A percentile compares a stretch with the other conserved stretches of the same genome.
phyloP scores from a whole-genome alignment of 2,797 vertebrate species.

The Heterohyrax brucei region DNA sequence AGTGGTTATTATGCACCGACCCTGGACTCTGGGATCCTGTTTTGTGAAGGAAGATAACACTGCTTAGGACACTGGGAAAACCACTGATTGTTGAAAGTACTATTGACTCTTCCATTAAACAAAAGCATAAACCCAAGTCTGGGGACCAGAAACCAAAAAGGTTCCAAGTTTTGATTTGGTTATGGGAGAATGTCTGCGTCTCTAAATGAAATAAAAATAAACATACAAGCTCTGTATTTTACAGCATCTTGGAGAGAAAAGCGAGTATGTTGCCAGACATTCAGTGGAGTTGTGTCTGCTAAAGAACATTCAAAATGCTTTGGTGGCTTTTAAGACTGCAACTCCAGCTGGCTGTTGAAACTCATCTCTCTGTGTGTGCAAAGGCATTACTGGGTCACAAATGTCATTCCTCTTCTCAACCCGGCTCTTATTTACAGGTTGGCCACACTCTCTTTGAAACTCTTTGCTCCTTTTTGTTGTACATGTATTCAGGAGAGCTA shows the following conservation, averaged over 20 bases:
- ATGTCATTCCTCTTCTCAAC: background rate
- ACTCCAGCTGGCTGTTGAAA: background rate
- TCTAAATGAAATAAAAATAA: slow-evolving; percentile 67
- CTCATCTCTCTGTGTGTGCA: background rate
- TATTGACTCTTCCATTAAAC: slow-evolving; percentile 40
- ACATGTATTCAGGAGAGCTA: background rate
- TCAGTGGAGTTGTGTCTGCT: background rate
- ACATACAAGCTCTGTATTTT: slow-evolving; percentile 39
- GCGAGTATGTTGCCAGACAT: background rate
- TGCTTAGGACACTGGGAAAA: slow-evolving; percentile 39
- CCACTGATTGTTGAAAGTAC: background rate
- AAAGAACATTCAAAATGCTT: background rate
- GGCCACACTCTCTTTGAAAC: background rate
- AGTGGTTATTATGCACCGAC: background rate
- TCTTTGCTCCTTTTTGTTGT: background rate
- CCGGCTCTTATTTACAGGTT: background rate
- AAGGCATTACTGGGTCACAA: background rate
- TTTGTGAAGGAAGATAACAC: slow-evolving; percentile 34
- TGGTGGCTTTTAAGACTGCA: background rate
- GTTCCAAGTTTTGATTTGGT: slow-evolving; percentile 61
- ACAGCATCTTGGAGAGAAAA: slow-evolving; percentile 57
- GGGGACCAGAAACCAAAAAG: slow-evolving; percentile 34
- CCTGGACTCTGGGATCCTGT: background rate
- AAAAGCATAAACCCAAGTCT: slow-evolving; percentile 4
- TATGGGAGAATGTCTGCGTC: background rate